Evolutionary conservation across 2,113 vertebrate species (phyloP).

Genomic region (Vulpes lagopus): DNA sequence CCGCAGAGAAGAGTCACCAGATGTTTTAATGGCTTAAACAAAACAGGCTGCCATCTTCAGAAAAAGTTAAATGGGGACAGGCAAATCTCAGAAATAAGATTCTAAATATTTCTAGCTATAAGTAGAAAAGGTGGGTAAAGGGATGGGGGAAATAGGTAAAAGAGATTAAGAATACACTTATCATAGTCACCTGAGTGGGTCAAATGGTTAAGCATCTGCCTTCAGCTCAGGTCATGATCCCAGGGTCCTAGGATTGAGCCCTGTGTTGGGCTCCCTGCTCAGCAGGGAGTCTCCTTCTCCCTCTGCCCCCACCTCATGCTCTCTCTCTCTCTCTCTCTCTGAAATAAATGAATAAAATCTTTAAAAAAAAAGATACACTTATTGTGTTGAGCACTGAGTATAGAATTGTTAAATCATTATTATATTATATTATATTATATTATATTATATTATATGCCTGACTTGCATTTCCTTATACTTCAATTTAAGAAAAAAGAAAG

Average conservation of each 20-base stretch:
- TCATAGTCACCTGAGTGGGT: too few relatives aligned
- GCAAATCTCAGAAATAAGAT: not conserved
- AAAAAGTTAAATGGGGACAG: not conserved
- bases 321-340: too few relatives aligned
- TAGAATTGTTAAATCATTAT: not conserved
- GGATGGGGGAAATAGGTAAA: not conserved
- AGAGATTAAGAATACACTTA: not conserved
- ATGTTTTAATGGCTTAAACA: not conserved
- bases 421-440: too few relatives aligned
- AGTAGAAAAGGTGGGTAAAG: not conserved
- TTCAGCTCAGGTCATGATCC: too few relatives aligned
- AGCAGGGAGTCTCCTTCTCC: too few relatives aligned
- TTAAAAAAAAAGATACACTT: not conserved
- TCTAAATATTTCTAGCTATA: slow-evolving; percentile 3
- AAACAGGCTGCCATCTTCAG: not conserved
- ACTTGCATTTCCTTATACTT: not conserved
- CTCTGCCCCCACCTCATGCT: too few relatives aligned
- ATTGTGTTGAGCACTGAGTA: not conserved
- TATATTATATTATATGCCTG: not conserved
- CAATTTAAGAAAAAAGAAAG: not conserved
- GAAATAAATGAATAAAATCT: too few relatives aligned
- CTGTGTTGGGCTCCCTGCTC: too few relatives aligned
- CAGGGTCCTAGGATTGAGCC: too few relatives aligned
- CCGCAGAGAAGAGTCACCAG: not conserved
- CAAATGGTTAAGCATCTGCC: too few relatives aligned